Percentiles rank a stretch among this genome's conserved stretches.
These are phyloP conservation scores for Lacanobia oleracea DNA, from an alignment of 2,888 invertebrate genomes.

Conservation along the genomic window DNA sequence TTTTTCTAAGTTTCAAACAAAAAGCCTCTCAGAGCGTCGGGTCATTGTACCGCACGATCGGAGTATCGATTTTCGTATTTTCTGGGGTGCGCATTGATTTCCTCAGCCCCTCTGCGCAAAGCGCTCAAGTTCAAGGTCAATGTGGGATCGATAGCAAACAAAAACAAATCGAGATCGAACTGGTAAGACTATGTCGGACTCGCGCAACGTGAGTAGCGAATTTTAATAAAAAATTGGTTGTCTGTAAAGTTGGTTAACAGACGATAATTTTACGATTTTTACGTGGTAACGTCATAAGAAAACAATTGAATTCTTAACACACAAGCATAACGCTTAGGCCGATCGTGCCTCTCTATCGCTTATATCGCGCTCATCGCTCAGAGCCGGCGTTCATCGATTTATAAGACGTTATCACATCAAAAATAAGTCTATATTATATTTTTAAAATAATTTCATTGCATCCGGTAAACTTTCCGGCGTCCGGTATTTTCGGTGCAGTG, in stretches of 20 bases:
- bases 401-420: no score
- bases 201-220: no score
- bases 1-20: neutral
- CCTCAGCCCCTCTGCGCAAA: neutral
- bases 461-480: neutral
- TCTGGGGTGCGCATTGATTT: conserved; percentile 4
- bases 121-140: conserved; percentile 14
- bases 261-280: no score
- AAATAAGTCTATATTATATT: no score
- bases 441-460: neutral
- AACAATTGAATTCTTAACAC: no score
- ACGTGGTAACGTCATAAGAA: no score
- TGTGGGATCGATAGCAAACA: neutral
- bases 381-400: no score
- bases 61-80: neutral
- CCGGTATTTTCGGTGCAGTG: neutral
- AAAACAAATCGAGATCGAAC: neutral
- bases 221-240: no score
- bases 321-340: no score
- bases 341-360: no score
- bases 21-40: neutral
- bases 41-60: neutral
- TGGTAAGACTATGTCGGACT: neutral
- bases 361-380: no score
- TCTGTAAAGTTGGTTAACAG: no score